Conservation (phyloP, 2,888 invertebrate species). For the Pachliopta kotzebuea region DNA sequence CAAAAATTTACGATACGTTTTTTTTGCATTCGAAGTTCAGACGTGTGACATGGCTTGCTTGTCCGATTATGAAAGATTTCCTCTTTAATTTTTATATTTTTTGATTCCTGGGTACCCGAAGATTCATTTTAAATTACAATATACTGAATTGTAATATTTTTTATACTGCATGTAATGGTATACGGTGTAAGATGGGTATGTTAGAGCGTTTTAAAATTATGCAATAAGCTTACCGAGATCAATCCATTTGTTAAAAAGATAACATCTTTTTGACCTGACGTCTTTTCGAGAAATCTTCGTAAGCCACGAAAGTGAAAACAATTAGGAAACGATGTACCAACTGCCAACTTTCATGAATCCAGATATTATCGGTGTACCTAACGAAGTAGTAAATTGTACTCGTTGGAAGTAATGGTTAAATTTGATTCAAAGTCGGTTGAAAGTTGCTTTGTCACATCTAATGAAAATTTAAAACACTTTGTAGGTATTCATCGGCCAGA, state of each 20-base stretch:
- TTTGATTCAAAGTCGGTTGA: conserved; percentile 10
- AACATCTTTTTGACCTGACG: conserved; percentile 50
- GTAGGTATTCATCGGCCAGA: too few relatives aligned
- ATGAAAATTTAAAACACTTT: not conserved
- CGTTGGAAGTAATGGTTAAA: conserved; percentile 5
- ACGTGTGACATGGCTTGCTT: conserved; percentile 26
- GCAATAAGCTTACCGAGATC: conserved; percentile 55
- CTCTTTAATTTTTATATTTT: conserved; percentile 20
- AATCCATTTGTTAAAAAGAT: conserved; percentile 68
- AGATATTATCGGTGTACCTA: conserved; percentile 41
- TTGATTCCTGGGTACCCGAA: conserved; percentile 21
- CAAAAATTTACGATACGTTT: conserved; percentile 21
- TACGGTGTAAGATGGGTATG: too few relatives aligned
- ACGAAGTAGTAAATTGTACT: conserved; percentile 36
- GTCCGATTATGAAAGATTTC: conserved; percentile 31
- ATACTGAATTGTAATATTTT: conserved; percentile 23
- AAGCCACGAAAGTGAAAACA: conserved; percentile 71
- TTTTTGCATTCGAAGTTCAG: conserved; percentile 25
- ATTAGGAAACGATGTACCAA: conserved; percentile 60
- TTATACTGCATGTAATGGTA: too few relatives aligned
- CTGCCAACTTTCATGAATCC: conserved; percentile 52
- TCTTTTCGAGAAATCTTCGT: conserved; percentile 54
- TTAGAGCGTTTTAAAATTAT: conserved; percentile 56
- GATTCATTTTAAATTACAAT: conserved; percentile 26
- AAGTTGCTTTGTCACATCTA: not conserved